Evolutionary conservation across 2,113 vertebrate genomes (phyloP).

Genomic region (Steatornis caripensis): DNA sequence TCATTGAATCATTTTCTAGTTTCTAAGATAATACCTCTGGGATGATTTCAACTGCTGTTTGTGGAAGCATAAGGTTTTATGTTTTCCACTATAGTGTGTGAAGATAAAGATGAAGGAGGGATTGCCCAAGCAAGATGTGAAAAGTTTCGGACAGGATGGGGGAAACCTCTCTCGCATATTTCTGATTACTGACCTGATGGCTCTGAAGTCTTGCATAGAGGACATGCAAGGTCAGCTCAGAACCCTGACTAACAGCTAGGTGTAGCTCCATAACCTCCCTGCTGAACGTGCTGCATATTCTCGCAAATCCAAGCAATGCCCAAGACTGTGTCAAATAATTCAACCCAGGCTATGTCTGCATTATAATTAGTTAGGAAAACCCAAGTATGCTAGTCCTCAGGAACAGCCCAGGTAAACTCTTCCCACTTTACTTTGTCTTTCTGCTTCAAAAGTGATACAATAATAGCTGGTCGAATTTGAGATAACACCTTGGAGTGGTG

Average conservation of each 20-base stretch:
- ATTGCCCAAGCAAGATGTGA: neutral
- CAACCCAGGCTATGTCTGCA: neutral
- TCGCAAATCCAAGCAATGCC: neutral
- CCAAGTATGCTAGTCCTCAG: neutral
- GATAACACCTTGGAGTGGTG: neutral
- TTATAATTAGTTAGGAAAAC: neutral
- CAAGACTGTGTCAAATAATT: neutral
- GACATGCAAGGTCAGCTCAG: neutral
- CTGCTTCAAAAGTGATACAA: neutral
- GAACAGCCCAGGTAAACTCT: neutral
- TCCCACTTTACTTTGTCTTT: neutral
- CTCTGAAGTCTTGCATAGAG: neutral
- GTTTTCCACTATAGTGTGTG: neutral
- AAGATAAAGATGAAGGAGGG: neutral
- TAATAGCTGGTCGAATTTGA: neutral
- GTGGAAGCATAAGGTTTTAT: neutral
- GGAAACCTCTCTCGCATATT: neutral
- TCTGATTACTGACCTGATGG: neutral
- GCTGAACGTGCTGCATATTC: rapidly evolving
- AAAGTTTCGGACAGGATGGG: neutral
- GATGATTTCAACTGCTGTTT: conserved; percentile 4
- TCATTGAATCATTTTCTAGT: conserved; percentile 51
- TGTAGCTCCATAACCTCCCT: neutral
- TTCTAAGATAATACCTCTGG: conserved; percentile 50
- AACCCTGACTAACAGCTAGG: neutral